Conservation (phyloP, 2,113 vertebrate species). For the Thalassoma bifasciatum region DNA sequence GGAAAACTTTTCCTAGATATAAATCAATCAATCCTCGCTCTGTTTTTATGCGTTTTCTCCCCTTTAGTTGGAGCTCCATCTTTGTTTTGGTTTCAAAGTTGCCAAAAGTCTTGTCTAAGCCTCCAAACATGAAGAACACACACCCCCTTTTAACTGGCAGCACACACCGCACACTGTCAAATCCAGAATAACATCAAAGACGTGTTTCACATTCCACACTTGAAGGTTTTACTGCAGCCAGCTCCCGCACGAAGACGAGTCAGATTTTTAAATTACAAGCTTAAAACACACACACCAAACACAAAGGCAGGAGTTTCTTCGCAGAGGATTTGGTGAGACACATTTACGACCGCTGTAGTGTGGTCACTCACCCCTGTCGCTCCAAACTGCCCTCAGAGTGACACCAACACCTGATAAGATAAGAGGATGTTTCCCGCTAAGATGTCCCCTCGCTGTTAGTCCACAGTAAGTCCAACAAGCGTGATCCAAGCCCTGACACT, state of each 20-base stretch:
- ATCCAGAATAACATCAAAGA: conserved; percentile 75
- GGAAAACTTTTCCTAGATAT: conserved; percentile 29
- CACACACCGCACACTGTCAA: conserved; percentile 42
- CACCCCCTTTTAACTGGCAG: conserved; percentile 50
- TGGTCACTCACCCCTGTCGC: conserved; percentile 66
- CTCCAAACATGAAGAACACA: conserved; percentile 33
- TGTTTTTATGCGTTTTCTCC: not conserved
- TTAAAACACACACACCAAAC: conserved; percentile 3
- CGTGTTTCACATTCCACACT: conserved; percentile 64
- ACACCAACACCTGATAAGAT: conserved; percentile 48
- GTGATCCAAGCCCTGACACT: conserved; percentile 28
- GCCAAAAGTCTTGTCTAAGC: conserved; percentile 41
- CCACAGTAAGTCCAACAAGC: conserved; percentile 34
- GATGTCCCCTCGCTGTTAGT: conserved; percentile 46
- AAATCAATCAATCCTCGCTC: conserved; percentile 29
- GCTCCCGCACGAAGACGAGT: conserved; percentile 37
- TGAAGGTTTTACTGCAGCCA: conserved; percentile 47
- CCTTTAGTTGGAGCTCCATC: conserved; percentile 34
- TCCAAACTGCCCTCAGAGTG: conserved; percentile 37
- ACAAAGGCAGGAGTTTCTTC: not conserved
- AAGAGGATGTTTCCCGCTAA: conserved; percentile 28
- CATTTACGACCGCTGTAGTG: not conserved
- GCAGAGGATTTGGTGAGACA: not conserved
- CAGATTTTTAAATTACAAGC: conserved; percentile 48
- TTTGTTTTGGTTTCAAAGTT: conserved; percentile 66